Evolutionary conservation across 2,888 invertebrate species (phyloP).

Genomic region (Hedya salicella): DNA sequence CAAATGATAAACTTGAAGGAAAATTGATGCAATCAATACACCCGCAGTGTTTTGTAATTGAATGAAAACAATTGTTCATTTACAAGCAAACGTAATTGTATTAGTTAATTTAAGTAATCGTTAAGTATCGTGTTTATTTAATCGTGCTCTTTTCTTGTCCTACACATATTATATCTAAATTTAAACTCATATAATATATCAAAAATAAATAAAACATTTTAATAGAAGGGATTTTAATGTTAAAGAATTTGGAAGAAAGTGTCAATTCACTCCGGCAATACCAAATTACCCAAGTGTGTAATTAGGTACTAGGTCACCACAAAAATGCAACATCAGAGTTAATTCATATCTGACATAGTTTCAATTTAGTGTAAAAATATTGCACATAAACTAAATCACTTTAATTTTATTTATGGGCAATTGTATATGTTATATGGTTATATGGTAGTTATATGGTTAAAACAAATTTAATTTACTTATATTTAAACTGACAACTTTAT

Average conservation of each 20-base stretch:
- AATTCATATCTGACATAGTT: not conserved
- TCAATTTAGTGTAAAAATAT: not conserved
- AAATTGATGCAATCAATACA: not conserved
- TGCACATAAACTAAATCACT: too few relatives aligned
- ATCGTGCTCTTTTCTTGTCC: not conserved
- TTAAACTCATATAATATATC: too few relatives aligned
- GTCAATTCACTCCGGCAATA: not conserved
- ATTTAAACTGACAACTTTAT: too few relatives aligned
- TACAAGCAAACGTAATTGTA: not conserved
- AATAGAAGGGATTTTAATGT: not conserved
- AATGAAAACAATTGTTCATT: slow-evolving; percentile 28
- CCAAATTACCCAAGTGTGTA: not conserved
- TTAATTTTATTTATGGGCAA: too few relatives aligned
- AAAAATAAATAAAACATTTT: too few relatives aligned
- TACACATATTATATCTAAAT: not conserved
- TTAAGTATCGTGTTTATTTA: not conserved
- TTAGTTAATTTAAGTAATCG: not conserved
- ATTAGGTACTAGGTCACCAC: not conserved
- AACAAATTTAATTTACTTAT: too few relatives aligned
- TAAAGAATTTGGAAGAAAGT: not conserved
- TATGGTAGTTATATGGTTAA: too few relatives aligned
- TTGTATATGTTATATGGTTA: too few relatives aligned
- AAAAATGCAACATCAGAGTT: not conserved
- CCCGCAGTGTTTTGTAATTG: not conserved
- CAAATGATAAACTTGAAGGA: slow-evolving; percentile 26